Percentiles rank a stretch among this genome's conserved stretches.
phyloP scores from a whole-genome alignment of 2,888 invertebrate genomes.

The Brachylomia viminalis region DNA sequence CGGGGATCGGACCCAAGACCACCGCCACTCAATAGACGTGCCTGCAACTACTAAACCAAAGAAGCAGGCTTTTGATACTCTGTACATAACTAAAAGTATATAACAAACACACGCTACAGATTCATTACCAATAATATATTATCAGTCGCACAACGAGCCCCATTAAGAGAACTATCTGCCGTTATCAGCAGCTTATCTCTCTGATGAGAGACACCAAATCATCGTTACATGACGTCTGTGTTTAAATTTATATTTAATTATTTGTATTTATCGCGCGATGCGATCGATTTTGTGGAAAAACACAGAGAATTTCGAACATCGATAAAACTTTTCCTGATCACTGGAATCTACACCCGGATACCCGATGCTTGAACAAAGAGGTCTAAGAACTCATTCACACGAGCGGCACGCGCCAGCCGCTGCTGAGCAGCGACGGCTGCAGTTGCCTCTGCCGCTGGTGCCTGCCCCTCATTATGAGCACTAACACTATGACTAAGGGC shows the following conservation, averaged over 20 bases:
- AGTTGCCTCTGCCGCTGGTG: too few species aligned
- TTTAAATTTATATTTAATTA: conserved; percentile 79
- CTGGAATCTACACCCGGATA: neutral
- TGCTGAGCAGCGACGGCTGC: too few species aligned
- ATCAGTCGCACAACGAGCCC: conserved; percentile 78
- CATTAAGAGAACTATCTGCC: conserved; percentile 81
- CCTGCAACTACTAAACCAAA: neutral
- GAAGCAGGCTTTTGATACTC: neutral
- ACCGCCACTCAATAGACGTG: neutral
- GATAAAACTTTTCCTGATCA: too few species aligned
- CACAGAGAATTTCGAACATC: neutral
- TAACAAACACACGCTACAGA: conserved; percentile 65
- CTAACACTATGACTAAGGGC: neutral
- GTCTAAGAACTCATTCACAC: too few species aligned
- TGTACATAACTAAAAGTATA: conserved; percentile 5
- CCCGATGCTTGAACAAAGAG: neutral
- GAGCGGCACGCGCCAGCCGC: too few species aligned
- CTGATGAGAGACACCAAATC: conserved; percentile 80
- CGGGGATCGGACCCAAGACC: too few species aligned
- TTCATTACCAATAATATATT: conserved; percentile 83
- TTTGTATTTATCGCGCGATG: conserved; percentile 59
- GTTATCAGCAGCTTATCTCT: conserved; percentile 80
- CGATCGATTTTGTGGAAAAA: conserved; percentile 61
- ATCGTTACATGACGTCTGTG: conserved; percentile 73
- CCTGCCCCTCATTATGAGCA: too few species aligned